A percentile compares a stretch with the other conserved stretches of the same genome.
Evolutionary conservation across 1,140 invertebrate species (phyloP).

Genomic region (Drosophila rufa): DNA sequence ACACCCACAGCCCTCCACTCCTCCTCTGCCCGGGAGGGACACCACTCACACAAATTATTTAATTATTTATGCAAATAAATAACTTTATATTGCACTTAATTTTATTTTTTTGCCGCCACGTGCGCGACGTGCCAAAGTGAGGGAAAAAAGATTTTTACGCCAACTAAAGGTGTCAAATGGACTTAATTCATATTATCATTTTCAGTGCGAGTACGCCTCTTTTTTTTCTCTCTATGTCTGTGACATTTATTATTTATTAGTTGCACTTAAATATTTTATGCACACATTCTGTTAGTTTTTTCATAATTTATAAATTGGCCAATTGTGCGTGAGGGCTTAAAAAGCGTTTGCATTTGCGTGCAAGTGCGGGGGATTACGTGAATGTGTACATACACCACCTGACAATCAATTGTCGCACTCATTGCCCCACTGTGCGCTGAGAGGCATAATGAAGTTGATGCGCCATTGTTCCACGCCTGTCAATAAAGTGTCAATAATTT

Average conservation of each 20-base stretch:
- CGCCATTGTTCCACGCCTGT: constrained; percentile 54
- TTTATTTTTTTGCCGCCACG: constrained; percentile 34
- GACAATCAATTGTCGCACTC: constrained; percentile 38
- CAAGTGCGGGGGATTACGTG: constrained; percentile 1
- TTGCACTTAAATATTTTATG: constrained; percentile 69
- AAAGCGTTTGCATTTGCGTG: constrained; percentile 32
- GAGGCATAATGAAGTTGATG: constrained; percentile 50
- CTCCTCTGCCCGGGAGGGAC: not conserved
- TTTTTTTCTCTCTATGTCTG: constrained; percentile 33
- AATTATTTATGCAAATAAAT: constrained; percentile 80
- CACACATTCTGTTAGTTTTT: constrained; percentile 42
- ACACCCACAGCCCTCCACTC: not conserved
- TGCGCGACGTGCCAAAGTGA: constrained; percentile 41
- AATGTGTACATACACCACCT: constrained; percentile 4
- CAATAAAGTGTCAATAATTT: constrained; percentile 84
- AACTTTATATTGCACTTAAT: constrained; percentile 59
- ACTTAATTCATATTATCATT: constrained; percentile 69
- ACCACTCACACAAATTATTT: constrained; percentile 66
- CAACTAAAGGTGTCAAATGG: constrained; percentile 78
- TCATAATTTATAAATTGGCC: constrained; percentile 49
- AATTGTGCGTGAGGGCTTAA: constrained; percentile 46
- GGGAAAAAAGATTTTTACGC: constrained; percentile 58
- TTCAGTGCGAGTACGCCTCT: not conserved
- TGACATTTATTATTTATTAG: constrained; percentile 75
- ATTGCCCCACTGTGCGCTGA: constrained; percentile 64